Conservation (phyloP, 2,113 vertebrate genomes). For the Thymallus thymallus region DNA sequence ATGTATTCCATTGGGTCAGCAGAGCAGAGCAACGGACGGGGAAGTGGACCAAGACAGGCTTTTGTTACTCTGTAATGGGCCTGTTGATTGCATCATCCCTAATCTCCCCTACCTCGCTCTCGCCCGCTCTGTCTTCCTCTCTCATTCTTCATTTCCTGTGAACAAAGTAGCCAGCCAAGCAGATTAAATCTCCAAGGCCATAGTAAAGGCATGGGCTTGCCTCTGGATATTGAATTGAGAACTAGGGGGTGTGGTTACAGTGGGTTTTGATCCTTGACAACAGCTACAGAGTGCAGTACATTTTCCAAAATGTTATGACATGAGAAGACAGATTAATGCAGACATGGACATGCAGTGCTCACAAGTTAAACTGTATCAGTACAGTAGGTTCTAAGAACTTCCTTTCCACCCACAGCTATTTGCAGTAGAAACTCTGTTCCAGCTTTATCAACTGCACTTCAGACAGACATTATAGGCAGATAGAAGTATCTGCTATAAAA, state of each 20-base stretch:
- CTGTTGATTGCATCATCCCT: not conserved
- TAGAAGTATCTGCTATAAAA: too few relatives aligned
- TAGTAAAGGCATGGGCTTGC: too few relatives aligned
- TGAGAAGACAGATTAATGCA: not conserved
- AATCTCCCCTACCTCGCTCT: not conserved
- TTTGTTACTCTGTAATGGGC: not conserved
- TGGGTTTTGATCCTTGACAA: not conserved
- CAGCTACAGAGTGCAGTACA: not conserved
- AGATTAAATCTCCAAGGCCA: not conserved
- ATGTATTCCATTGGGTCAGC: not conserved
- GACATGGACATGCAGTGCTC: too few relatives aligned
- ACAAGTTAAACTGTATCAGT: not conserved
- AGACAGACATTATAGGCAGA: too few relatives aligned
- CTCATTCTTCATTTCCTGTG: not conserved
- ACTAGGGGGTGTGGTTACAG: not conserved
- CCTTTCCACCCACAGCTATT: not conserved
- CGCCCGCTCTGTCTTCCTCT: not conserved
- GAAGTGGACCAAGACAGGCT: not conserved
- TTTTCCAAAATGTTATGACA: not conserved
- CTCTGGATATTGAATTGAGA: not conserved
- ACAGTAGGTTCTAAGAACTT: not conserved
- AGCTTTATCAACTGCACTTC: too few relatives aligned
- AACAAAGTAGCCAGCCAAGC: not conserved
- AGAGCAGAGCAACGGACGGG: not conserved
- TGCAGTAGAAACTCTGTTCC: not conserved